These are phyloP conservation scores for Microcebus ravelobensis DNA, from an alignment of 2,113 vertebrate species.

Conservation along the genomic window DNA sequence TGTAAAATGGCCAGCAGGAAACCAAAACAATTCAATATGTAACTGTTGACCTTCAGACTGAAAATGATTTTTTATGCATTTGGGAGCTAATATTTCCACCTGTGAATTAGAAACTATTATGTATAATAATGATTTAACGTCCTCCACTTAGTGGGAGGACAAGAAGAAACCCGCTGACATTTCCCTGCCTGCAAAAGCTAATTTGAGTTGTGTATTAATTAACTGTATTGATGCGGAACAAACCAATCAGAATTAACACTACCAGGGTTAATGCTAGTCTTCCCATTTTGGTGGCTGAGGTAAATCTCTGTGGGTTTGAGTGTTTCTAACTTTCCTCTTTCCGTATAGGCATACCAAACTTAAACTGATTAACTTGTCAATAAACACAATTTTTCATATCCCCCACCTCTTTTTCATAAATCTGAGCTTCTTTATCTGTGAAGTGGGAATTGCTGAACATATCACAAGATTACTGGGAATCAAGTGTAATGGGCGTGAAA, in stretches of 20 bases:
- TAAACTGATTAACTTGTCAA: background rate
- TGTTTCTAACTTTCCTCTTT: slow-evolving; percentile 35
- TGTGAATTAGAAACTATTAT: slow-evolving; percentile 74
- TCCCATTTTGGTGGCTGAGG: background rate
- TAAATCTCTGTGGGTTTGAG: slow-evolving; percentile 7
- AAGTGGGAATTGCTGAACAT: slow-evolving; percentile 16
- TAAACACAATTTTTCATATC: background rate
- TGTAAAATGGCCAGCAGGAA: slow-evolving; percentile 62
- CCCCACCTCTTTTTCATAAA: background rate
- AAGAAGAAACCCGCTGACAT: slow-evolving; percentile 69
- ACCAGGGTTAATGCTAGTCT: slow-evolving; percentile 10
- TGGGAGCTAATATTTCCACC: slow-evolving; percentile 69
- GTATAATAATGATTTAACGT: slow-evolving; percentile 73
- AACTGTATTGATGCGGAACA: slow-evolving; percentile 70
- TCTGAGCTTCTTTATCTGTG: background rate
- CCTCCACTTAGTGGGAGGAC: slow-evolving; percentile 64
- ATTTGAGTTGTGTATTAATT: slow-evolving; percentile 76
- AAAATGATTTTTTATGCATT: slow-evolving; percentile 62
- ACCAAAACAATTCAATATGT: slow-evolving; percentile 36
- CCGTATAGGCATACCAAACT: background rate
- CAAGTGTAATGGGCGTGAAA: background rate
- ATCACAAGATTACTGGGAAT: background rate
- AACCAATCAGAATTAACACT: slow-evolving; percentile 67
- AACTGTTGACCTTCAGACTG: slow-evolving; percentile 69
- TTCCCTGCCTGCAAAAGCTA: slow-evolving; percentile 47